Evolutionary conservation across 2,888 invertebrate genomes (phyloP).

Genomic region (Scrobipalpa atriplicella): DNA sequence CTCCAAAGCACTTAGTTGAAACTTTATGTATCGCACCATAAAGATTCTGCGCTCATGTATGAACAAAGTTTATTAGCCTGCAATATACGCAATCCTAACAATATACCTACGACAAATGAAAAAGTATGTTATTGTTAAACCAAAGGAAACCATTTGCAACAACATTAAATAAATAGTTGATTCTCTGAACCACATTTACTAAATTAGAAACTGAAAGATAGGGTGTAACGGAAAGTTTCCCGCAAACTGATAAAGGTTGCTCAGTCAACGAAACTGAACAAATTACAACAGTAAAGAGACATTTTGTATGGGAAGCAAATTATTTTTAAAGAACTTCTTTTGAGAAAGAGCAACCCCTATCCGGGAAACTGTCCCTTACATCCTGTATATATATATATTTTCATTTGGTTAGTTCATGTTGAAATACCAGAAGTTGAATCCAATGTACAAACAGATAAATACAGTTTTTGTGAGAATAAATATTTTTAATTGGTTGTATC

Average conservation of each 20-base stretch:
- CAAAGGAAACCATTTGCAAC: neutral
- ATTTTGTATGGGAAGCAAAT: too few species aligned
- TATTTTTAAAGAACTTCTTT: too few species aligned
- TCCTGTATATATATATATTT: too few species aligned
- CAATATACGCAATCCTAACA: neutral
- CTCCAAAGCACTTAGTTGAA: neutral
- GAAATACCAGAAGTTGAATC: neutral
- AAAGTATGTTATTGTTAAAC: neutral
- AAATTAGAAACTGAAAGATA: too few species aligned
- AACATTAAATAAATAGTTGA: too few species aligned
- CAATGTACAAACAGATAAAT: neutral
- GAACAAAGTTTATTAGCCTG: neutral
- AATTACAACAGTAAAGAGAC: too few species aligned
- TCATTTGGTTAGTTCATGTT: neutral
- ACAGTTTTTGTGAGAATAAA: neutral
- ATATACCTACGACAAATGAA: neutral
- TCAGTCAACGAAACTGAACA: too few species aligned
- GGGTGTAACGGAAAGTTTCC: too few species aligned
- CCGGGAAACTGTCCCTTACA: too few species aligned
- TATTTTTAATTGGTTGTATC: neutral
- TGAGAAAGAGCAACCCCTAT: too few species aligned
- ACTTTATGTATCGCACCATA: slow-evolving; percentile 4
- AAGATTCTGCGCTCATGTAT: neutral
- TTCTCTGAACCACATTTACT: neutral
- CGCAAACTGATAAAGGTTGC: too few species aligned